Base-by-base conservation (phyloP, 2,113 vertebrate species). In the Empidonax traillii region DNA sequence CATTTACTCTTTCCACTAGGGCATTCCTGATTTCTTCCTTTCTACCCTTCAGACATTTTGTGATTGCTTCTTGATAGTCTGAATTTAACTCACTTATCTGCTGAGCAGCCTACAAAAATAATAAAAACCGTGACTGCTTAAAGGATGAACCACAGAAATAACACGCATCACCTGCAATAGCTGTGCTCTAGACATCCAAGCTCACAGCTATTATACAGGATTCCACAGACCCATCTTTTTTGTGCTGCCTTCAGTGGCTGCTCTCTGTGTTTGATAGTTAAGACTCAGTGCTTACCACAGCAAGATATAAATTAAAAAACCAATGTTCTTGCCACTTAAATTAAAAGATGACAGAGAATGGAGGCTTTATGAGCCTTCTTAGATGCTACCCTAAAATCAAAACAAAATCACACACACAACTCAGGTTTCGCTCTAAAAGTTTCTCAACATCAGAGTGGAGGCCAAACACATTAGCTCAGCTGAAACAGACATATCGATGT, bases 1-100 rank as follows among this genome's bases (percentile, higher is more conserved):
- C 96, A 87, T 98, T 98, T 86, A 99, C 98, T 94, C 96, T 98
- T 93, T 98, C 97, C 91, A 99, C 91, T 20, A 99, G 96, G 9
- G 98, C 97, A 21, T 95, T 97, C 35, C 94, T 98, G 90, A 99
- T 98, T 96, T 99, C 99, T 55, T 98, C 98, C 62, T 93, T 98
- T 81, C 99, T 98, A 37, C 97, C 98, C 97, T 97, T 98, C 59
- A 99, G 94, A 97, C 99, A 98, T 82, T 98, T 98, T 76, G 98
- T 83, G 59, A 99, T 79, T 28, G 96, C 96, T 85, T 98, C 97
- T 41, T 98, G 97, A 61, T 95, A 98, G 80, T 85, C 87, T 83
- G 97, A 95, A 93, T 96, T 97, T 93, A 98, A 87, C 20, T 97
- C 98, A 27, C 86, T 96, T 94, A 99, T 84, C 9, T 97, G 95